Percentiles rank a stretch among this genome's conserved stretches.
These are phyloP conservation scores for Brachirus orientalis DNA, from an alignment of 2,113 vertebrate genomes.

Conservation along the genomic window DNA sequence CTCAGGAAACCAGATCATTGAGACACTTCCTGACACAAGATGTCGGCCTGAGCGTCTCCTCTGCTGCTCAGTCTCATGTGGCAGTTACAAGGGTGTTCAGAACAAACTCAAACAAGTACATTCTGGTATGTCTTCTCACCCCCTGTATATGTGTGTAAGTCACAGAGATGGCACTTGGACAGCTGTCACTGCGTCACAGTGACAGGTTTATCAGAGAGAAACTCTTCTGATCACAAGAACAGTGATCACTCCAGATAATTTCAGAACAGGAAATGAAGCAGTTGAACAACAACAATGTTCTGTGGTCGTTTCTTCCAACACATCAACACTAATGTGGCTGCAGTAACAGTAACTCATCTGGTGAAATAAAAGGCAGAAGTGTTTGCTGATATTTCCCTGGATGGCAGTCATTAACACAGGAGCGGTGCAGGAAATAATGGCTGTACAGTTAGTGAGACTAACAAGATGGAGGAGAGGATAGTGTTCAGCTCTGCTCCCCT, in stretches of 20 bases:
- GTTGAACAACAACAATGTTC: not conserved
- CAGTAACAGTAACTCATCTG: slow-evolving; percentile 4
- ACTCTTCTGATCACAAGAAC: no score
- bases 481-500: not conserved
- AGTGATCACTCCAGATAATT: no score
- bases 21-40: no score
- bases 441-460: not conserved
- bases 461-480: not conserved
- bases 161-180: not conserved
- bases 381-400: slow-evolving; percentile 17
- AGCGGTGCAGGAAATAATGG: not conserved
- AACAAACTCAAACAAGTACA: not conserved
- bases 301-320: not conserved
- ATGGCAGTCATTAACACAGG: not conserved
- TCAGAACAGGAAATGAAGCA: not conserved
- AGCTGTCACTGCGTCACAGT: no score
- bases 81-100: no score
- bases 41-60: no score
- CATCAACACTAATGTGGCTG: slow-evolving; percentile 33
- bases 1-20: no score
- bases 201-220: no score
- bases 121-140: not conserved
- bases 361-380: not conserved
- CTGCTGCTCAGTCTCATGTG: no score
- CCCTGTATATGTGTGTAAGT: not conserved